Percentiles rank a stretch among this genome's conserved stretches.
These are phyloP conservation scores for Habrosyne pyritoides DNA, from an alignment of 2,888 invertebrate genomes.

Conservation along the genomic window DNA sequence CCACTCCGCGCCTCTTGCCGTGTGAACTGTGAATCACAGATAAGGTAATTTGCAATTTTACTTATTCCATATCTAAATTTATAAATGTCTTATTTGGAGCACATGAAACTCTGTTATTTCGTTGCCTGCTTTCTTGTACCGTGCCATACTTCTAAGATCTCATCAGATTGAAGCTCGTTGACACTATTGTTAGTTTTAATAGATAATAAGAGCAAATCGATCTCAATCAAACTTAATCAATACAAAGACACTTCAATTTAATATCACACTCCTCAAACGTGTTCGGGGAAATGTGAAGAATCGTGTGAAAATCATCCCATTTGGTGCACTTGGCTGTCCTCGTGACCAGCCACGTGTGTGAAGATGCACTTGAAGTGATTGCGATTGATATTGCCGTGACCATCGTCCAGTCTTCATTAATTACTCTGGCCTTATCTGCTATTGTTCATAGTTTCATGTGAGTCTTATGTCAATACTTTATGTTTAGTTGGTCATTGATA, in stretches of 20 bases:
- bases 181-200: background rate
- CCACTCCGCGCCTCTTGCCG: background rate
- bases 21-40: background rate
- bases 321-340: background rate
- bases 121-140: too few species aligned
- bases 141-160: too few species aligned
- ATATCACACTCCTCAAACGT: background rate
- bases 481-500: background rate
- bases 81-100: background rate
- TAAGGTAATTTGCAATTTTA: background rate
- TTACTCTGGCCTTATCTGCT: background rate
- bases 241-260: background rate
- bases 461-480: background rate
- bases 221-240: background rate
- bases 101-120: too few species aligned
- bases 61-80: background rate
- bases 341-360: conserved; percentile 1
- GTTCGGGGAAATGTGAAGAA: background rate
- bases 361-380: background rate
- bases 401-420: background rate
- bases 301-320: background rate
- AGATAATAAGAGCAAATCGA: background rate
- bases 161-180: too few species aligned
- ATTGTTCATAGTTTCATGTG: conserved; percentile 1
- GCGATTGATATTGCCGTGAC: background rate